A percentile compares a stretch with the other conserved stretches of the same genome.
Evolutionary conservation across 2,113 vertebrate species (phyloP).

Genomic region (Harpagus bidentatus): DNA sequence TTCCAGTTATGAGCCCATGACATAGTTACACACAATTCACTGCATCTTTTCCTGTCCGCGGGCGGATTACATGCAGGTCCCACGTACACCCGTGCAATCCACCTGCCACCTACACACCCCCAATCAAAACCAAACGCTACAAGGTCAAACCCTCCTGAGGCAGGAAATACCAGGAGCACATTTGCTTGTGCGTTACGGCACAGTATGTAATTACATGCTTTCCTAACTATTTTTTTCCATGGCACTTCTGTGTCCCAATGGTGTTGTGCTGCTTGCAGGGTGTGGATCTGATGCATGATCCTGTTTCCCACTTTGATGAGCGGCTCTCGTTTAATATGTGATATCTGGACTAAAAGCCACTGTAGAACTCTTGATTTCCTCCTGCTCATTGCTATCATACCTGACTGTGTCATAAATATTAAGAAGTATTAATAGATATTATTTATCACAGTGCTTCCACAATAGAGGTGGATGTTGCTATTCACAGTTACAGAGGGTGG

Average conservation of each 20-base stretch:
- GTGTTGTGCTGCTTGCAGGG: neutral
- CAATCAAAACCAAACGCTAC: neutral
- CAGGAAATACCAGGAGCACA: neutral
- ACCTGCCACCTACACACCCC: neutral
- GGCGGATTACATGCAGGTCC: accelerated
- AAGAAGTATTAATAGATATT: neutral
- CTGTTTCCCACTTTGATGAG: neutral
- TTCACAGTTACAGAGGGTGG: neutral
- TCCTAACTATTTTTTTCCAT: neutral
- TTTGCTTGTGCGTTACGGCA: accelerated
- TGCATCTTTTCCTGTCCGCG: neutral
- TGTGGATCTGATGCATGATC: neutral
- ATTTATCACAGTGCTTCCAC: neutral
- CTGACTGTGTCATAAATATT: neutral
- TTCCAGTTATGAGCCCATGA: neutral
- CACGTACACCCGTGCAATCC: accelerated
- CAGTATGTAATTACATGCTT: neutral
- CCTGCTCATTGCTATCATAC: neutral
- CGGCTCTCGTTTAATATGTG: neutral
- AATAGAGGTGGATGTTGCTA: neutral
- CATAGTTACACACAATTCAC: neutral
- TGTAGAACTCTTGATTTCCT: neutral
- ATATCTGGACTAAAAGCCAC: neutral
- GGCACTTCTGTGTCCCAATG: neutral
- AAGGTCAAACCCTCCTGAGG: neutral